A percentile compares a stretch with the other conserved stretches of the same genome.
phyloP scores from a whole-genome alignment of 2,113 vertebrate genomes.

The Gavia stellata region DNA sequence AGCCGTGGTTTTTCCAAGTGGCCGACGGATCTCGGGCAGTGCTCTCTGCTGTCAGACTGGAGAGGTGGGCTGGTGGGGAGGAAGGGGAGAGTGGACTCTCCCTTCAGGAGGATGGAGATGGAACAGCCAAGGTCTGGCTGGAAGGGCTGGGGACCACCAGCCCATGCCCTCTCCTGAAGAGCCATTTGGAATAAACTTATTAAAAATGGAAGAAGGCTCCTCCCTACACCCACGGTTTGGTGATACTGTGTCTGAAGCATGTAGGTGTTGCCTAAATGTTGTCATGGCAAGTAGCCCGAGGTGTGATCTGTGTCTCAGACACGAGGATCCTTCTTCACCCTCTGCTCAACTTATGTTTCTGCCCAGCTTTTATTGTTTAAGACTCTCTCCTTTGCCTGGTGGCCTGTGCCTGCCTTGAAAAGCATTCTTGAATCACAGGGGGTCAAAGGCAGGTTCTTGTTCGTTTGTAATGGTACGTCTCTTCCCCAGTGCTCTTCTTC shows the following conservation, averaged over 20 bases:
- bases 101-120: background rate
- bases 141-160: background rate
- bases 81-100: background rate
- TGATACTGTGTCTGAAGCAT: background rate
- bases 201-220: background rate
- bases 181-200: background rate
- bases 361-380: background rate
- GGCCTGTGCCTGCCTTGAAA: background rate
- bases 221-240: background rate
- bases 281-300: background rate
- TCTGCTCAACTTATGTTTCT: background rate
- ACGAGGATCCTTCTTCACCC: background rate
- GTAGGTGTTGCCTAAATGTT: background rate
- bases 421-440: rapidly evolving
- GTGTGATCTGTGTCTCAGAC: background rate
- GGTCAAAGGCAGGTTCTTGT: background rate
- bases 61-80: background rate
- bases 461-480: rapidly evolving
- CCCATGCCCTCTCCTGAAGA: background rate
- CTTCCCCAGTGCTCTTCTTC: background rate
- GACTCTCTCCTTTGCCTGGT: background rate
- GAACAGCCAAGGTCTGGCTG: background rate
- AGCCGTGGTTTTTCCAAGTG: background rate
- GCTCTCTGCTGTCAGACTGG: background rate
- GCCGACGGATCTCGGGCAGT: background rate